Conservation (phyloP, 2,888 invertebrate genomes). For the Sepiola atlantica region DNA sequence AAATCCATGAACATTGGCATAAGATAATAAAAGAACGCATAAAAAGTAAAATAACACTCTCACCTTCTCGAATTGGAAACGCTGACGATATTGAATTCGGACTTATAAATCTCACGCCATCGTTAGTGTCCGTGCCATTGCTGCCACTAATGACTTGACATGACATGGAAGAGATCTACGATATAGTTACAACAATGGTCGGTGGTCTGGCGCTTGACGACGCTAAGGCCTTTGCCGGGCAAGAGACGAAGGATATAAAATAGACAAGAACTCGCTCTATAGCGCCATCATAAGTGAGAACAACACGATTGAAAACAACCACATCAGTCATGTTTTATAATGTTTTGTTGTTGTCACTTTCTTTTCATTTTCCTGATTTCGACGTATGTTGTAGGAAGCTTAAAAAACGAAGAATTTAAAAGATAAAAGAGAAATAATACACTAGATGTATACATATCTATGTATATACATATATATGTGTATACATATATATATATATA, state of each 20-base stretch:
- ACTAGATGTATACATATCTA: no score
- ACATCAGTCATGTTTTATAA: no score
- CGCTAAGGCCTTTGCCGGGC: background rate
- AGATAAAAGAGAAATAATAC: no score
- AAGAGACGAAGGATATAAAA: background rate
- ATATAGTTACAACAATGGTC: conserved; percentile 15
- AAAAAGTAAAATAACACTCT: background rate
- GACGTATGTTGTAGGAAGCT: background rate
- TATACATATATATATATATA: no score
- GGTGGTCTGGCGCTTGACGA: background rate
- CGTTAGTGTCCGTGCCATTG: background rate
- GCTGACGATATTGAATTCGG: background rate
- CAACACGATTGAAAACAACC: background rate
- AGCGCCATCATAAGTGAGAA: background rate
- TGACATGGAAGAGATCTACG: background rate
- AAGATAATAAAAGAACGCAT: background rate
- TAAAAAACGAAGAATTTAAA: background rate
- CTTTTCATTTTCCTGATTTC: background rate
- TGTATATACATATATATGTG: background rate
- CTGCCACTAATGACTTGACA: background rate
- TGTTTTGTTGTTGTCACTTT: background rate
- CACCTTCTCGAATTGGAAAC: conserved; percentile 1
- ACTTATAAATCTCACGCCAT: background rate
- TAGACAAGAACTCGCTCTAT: background rate
- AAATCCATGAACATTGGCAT: background rate